phyloP scores from a whole-genome alignment of 2,113 vertebrate genomes.

The Ia io region DNA sequence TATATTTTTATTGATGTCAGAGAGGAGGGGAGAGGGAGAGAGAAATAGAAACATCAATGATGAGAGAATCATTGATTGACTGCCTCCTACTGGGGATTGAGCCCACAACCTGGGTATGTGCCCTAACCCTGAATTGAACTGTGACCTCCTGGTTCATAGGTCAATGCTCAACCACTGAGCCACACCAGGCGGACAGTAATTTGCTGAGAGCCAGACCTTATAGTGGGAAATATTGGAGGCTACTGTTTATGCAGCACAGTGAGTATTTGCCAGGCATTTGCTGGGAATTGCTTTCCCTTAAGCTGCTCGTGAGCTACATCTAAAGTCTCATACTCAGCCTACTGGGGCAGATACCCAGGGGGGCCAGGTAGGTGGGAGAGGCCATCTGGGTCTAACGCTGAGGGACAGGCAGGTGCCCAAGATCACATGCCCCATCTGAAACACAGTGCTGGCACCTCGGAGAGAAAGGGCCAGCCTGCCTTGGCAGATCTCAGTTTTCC shows the following conservation, averaged over 20 bases:
- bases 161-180: too few species aligned
- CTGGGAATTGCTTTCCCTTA: background rate
- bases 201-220: background rate
- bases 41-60: too few species aligned
- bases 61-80: too few species aligned
- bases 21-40: too few species aligned
- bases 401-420: too few species aligned
- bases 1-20: too few species aligned
- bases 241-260: background rate
- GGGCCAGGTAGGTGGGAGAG: background rate
- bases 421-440: rapidly evolving
- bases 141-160: too few species aligned
- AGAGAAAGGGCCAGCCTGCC: background rate
- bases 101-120: too few species aligned
- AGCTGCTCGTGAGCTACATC: background rate
- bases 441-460: rapidly evolving
- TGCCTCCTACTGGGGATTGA: too few species aligned
- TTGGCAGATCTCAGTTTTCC: background rate
- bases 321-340: background rate
- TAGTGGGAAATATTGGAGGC: background rate
- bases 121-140: too few species aligned
- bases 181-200: background rate
- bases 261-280: background rate
- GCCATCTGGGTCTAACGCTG: background rate
- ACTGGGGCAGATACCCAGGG: background rate